These are phyloP conservation scores for Alces alces DNA, from an alignment of 2,113 vertebrate genomes.

Conservation along the genomic window DNA sequence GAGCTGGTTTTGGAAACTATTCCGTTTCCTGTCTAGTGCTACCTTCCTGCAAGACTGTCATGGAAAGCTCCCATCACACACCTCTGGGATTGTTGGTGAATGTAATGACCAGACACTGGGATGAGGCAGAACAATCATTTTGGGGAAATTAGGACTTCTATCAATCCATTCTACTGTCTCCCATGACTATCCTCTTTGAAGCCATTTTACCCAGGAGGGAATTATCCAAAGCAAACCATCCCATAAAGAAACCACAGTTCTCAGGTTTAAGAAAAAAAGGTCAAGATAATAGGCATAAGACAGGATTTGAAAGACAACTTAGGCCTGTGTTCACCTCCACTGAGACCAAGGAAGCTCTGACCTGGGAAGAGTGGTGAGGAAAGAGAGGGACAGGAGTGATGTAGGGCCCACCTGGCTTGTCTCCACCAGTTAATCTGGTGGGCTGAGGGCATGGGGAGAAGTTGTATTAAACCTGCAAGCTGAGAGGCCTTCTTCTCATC, in stretches of 20 bases:
- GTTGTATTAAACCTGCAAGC: not conserved
- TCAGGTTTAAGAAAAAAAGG: not conserved
- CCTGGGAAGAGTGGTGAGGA: not conserved
- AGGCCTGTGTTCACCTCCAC: not conserved
- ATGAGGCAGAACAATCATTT: not conserved
- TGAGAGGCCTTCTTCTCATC: not conserved
- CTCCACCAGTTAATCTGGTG: not conserved
- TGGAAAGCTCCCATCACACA: not conserved
- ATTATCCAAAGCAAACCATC: not conserved
- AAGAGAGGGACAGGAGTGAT: not conserved
- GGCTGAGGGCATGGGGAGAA: not conserved
- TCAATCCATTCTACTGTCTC: not conserved
- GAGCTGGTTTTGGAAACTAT: not conserved
- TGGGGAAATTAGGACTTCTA: not conserved
- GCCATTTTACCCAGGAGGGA: not conserved
- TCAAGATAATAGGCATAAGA: not conserved
- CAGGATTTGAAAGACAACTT: not conserved
- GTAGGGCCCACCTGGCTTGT: not conserved
- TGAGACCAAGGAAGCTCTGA: not conserved
- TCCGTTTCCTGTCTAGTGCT: not conserved
- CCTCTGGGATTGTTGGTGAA: not conserved
- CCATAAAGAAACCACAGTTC: not conserved
- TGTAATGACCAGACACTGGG: not conserved
- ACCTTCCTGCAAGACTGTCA: not conserved
- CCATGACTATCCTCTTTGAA: not conserved